Percentiles rank a stretch among this genome's conserved stretches.
These are phyloP conservation scores for Symphodus melops DNA, from an alignment of 2,113 vertebrate species.

Conservation along the genomic window DNA sequence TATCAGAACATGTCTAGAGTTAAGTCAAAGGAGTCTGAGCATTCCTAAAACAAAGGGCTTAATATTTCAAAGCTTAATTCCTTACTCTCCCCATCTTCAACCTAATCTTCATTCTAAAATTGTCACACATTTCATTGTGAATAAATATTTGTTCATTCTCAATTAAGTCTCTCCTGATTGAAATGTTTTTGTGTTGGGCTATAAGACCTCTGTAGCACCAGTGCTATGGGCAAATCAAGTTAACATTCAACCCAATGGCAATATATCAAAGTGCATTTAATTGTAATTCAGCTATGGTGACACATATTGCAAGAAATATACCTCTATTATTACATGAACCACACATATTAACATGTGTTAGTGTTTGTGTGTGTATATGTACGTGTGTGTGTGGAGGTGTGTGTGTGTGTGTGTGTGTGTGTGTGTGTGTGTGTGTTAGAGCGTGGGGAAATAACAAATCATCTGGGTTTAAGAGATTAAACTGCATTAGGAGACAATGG, in stretches of 20 bases:
- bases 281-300: too few species aligned
- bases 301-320: too few species aligned
- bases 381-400: slow-evolving; percentile 13
- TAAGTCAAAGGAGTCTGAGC: too few species aligned
- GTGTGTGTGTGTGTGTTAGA: slow-evolving; percentile 3
- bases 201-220: too few species aligned
- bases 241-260: background rate
- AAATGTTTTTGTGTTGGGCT: too few species aligned
- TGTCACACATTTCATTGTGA: too few species aligned
- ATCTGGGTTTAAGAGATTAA: slow-evolving; percentile 71
- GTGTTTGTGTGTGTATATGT: slow-evolving; percentile 2
- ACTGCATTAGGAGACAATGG: slow-evolving; percentile 62
- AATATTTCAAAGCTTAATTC: background rate
- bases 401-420: slow-evolving; percentile 4
- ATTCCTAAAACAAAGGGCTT: background rate
- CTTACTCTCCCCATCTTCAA: background rate
- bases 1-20: too few species aligned
- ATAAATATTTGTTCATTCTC: too few species aligned
- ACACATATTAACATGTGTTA: background rate
- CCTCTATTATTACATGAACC: background rate
- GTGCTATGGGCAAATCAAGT: slow-evolving; percentile 12
- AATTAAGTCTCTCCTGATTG: too few species aligned
- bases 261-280: too few species aligned
- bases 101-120: too few species aligned
- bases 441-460: slow-evolving; percentile 48